Base-by-base conservation (phyloP, 2,888 invertebrate species). In the Coelinius sp. region DNA sequence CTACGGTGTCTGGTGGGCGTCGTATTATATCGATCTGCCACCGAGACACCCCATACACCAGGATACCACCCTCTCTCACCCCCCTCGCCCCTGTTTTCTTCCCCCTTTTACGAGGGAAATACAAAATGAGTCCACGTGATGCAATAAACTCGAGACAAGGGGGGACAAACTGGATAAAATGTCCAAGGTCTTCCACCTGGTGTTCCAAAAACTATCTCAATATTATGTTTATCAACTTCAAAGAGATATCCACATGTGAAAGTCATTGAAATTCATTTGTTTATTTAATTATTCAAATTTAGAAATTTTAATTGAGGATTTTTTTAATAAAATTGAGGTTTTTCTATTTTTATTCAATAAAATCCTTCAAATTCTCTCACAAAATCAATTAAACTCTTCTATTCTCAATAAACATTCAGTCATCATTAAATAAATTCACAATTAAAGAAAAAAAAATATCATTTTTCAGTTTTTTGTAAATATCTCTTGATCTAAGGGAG, bases 1-100 rank as follows among this genome's bases (percentile, higher is more conserved):
- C 14, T 56, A 59, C 59, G 59, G 59, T 59, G 59, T 59, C 59
- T 59, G 59, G 35, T 56, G 59, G 46, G 64, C 74, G 74, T 73
- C 71, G 76, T 75, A 73, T 78, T 75, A 77, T 80, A 81, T 81
- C 75, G 80, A 81, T 81, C 80, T 75, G 73, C 64, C 52, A 52
- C 49, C 70, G 78, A 79, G 76, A 77, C 72, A 80, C 76, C 76
- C 75, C 59, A 59, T 59, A 59, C 59, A 59, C 46, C 46, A 20
- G 46, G 46, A 49, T 49, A 44, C 44, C 14, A 14, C 56, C n/a
- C 27, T 27, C 20, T 35, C 31, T n/a, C 14, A 14, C 56, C n/a
- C 27, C 17, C 20, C 20, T 14, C 59, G 7, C 59, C 59, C 59
- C 31, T 53, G 25, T 53, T 53, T 53, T 25, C 14, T 53, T 31